A percentile compares a stretch with the other conserved stretches of the same genome.
Evolutionary conservation across 2,797 vertebrate species (phyloP).

Genomic region (Gila robusta): DNA sequence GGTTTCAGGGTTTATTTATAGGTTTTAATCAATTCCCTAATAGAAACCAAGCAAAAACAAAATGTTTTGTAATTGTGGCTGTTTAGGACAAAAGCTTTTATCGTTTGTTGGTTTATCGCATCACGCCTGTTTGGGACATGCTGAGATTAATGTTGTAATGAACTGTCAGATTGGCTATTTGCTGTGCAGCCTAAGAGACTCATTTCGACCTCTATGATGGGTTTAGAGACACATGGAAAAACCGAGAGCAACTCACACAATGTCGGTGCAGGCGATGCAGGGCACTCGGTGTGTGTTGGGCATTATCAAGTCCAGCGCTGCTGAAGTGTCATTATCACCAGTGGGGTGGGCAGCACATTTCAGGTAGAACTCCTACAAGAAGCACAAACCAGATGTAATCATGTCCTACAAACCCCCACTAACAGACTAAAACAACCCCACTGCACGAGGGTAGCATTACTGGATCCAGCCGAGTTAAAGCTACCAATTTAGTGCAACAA

Average conservation of each 20-base stretch:
- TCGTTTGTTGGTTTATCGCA: neutral
- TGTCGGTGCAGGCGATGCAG: constrained; percentile 89
- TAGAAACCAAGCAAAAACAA: neutral
- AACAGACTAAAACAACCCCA: neutral
- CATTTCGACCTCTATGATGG: neutral
- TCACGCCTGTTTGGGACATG: neutral
- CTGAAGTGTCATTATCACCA: constrained; percentile 85
- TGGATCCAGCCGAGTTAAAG: constrained; percentile 1
- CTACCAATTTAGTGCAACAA: constrained; percentile 7
- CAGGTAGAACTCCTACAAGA: constrained; percentile 90
- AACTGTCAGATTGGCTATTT: neutral
- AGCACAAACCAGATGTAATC: constrained; percentile 15
- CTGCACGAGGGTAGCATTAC: neutral
- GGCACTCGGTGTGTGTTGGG: constrained; percentile 82
- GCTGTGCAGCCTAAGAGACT: neutral
- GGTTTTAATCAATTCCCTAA: neutral
- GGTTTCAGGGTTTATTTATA: neutral
- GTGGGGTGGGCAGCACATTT: constrained; percentile 93
- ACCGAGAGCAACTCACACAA: constrained; percentile 78
- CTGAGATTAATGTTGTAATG: neutral
- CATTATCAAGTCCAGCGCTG: constrained; percentile 87
- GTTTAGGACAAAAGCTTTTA: neutral
- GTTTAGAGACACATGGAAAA: constrained; percentile 13
- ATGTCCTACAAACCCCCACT: neutral
- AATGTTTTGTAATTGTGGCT: neutral